Conservation (phyloP, 2,113 vertebrate genomes). For the Hemiprocne comata region DNA sequence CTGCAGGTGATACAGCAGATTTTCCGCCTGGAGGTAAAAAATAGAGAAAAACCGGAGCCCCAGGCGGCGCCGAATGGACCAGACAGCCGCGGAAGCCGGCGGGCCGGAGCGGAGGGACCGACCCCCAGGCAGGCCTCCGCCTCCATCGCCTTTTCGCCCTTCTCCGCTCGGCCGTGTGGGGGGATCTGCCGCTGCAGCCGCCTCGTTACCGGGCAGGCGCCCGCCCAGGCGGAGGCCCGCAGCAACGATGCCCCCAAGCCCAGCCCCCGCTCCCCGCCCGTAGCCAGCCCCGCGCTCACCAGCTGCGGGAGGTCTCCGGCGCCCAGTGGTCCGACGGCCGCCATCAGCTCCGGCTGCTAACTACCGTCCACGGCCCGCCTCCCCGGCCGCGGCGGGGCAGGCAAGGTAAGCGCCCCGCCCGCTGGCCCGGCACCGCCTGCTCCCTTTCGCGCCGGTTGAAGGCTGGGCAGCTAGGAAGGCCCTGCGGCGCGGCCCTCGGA, state of each 20-base stretch:
- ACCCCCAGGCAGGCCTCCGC: no score
- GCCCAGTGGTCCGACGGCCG: background rate
- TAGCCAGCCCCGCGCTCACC: slow-evolving; percentile 34
- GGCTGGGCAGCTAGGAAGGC: no score
- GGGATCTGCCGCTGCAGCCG: background rate
- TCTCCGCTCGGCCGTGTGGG: background rate
- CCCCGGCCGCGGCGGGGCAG: background rate
- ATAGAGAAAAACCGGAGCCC: background rate
- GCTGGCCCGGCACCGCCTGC: no score
- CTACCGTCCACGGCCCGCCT: background rate
- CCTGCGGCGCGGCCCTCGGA: no score
- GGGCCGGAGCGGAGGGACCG: no score
- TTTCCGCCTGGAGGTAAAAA: slow-evolving; percentile 77
- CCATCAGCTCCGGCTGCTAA: background rate
- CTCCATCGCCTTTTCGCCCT: background rate
- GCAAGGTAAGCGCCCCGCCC: background rate
- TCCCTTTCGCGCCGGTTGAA: no score
- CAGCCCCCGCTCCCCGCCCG: no score
- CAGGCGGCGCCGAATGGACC: background rate
- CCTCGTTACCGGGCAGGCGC: background rate
- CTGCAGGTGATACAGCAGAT: slow-evolving; percentile 79
- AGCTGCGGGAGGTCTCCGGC: slow-evolving; percentile 3
- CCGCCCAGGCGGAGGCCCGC: background rate
- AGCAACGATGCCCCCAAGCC: no score
- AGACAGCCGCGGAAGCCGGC: no score